These are phyloP conservation scores for Conus canariensis DNA, from an alignment of 2,888 invertebrate species.

Conservation along the genomic window DNA sequence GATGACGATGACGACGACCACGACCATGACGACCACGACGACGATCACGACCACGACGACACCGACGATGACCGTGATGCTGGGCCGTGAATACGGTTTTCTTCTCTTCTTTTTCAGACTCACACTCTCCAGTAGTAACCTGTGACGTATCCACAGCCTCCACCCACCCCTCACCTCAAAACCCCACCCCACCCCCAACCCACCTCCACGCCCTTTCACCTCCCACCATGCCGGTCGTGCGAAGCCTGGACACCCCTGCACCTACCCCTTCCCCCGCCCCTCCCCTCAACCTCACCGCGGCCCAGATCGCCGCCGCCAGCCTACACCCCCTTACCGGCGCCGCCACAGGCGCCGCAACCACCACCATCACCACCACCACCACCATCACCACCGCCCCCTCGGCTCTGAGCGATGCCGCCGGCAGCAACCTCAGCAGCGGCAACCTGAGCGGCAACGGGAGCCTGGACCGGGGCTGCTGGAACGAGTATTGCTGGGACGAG, in stretches of 20 bases:
- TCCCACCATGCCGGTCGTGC: background rate
- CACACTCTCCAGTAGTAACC: background rate
- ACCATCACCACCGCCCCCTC: background rate
- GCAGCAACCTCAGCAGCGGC: background rate
- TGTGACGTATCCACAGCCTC: background rate
- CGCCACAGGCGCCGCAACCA: background rate
- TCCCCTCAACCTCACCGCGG: background rate
- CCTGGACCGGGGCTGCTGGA: slow-evolving; percentile 47
- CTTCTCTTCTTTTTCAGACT: background rate
- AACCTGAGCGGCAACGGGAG: slow-evolving; percentile 30
- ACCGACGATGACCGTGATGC: too few species aligned
- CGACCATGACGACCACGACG: too few species aligned
- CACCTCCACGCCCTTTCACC: background rate
- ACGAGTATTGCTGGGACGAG: slow-evolving; percentile 55
- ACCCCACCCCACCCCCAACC: background rate
- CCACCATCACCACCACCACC: background rate
- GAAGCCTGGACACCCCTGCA: background rate
- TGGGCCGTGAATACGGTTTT: background rate
- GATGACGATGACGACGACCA: too few species aligned
- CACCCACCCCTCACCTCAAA: background rate
- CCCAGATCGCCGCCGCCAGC: background rate
- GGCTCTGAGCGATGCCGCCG: background rate
- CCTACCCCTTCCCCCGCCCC: background rate
- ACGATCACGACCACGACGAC: too few species aligned
- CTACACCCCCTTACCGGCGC: slow-evolving; percentile 3